Evolutionary conservation across 2,888 invertebrate species (phyloP), one percentile per base, ranked within the genome.

Genomic region (Campopleginae sp.): DNA sequence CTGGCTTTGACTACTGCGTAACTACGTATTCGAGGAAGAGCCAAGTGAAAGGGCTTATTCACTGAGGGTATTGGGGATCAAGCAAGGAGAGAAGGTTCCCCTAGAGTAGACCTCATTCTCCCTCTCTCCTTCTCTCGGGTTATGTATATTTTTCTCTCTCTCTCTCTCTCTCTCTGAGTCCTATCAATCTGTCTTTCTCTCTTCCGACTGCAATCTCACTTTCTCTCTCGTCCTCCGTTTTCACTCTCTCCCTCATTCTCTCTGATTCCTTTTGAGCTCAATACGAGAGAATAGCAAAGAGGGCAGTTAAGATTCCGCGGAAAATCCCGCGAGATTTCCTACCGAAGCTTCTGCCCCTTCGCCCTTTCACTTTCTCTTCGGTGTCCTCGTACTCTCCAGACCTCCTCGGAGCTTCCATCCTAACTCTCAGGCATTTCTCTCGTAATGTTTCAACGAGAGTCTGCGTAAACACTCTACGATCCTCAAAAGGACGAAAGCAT

Each of bases 231-330:
- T 17, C 19, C 10, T 44, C 14, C 0, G 38, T 38, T 46, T n/a
- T 61, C 51, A 3, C 38, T 71, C 19, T 71, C 31, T 19, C 54
- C 2, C 23, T 33, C 17, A 54, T 65, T 77, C 63, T 58, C 42
- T 72, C 33, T 17, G 33, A n/a, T 38, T 63, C 48, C 76, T 79
- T 79, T 61, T 70, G 68, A 58, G 68, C 76, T 68, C 66, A 63
- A 68, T 80, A 70, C 79, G 42, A 58, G 78, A 63, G 82, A 79
- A 85, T 75, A 63, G 76, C 79, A 76, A 75, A 75, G 61, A 85
- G 85, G 79, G 85, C 82, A 85, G 82, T 85, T 85, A 82, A 85
- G 85, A 79, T 82, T 82, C 82, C 82, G 79, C 42, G 82, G 82
- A 82, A 85, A 82, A 76, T 85, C 85, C 79, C 85, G 82, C 75